phyloP scores from a whole-genome alignment of 2,888 invertebrate genomes.

The Drosophila mimica region DNA sequence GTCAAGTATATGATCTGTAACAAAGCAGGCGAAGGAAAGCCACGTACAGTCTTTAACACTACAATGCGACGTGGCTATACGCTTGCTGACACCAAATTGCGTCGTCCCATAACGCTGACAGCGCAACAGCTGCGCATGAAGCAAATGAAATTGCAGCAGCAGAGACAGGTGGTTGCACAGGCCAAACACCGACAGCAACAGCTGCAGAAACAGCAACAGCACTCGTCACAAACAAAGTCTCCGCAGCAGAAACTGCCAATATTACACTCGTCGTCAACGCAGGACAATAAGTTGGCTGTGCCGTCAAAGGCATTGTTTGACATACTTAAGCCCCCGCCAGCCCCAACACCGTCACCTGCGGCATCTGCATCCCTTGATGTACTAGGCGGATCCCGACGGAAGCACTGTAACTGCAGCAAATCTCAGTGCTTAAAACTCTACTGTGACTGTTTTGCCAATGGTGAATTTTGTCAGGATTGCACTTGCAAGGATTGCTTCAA shows the following conservation, averaged over 20 bases:
- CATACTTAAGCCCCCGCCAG: slow-evolving; percentile 54
- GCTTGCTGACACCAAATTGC: slow-evolving; percentile 60
- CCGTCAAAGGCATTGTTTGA: slow-evolving; percentile 62
- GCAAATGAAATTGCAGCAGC: slow-evolving; percentile 56
- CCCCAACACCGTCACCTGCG: slow-evolving; percentile 18
- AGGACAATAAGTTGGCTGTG: slow-evolving; percentile 29
- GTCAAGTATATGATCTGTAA: slow-evolving; percentile 70
- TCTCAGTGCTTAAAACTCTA: slow-evolving; percentile 99
- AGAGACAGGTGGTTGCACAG: slow-evolving; percentile 53
- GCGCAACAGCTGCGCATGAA: slow-evolving; percentile 54
- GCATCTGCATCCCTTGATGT: slow-evolving; percentile 38
- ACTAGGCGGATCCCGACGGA: slow-evolving; percentile 86
- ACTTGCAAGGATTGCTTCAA: slow-evolving; percentile 99
- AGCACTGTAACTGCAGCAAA: slow-evolving; percentile 99
- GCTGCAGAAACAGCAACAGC: slow-evolving; percentile 38
- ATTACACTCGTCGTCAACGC: slow-evolving; percentile 20
- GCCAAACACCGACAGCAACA: slow-evolving; percentile 60
- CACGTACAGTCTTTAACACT: slow-evolving; percentile 48
- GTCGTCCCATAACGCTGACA: slow-evolving; percentile 45
- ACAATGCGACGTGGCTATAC: slow-evolving; percentile 72
- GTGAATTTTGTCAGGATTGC: slow-evolving; percentile 98
- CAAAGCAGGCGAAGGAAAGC: slow-evolving; percentile 45
- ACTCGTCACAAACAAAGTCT: slow-evolving; percentile 18
- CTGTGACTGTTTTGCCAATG: slow-evolving; percentile 99
- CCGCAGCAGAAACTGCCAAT: slow-evolving; percentile 14